Evolutionary conservation across 1,140 invertebrate species (phyloP).

Genomic region (Cyclina sinensis): DNA sequence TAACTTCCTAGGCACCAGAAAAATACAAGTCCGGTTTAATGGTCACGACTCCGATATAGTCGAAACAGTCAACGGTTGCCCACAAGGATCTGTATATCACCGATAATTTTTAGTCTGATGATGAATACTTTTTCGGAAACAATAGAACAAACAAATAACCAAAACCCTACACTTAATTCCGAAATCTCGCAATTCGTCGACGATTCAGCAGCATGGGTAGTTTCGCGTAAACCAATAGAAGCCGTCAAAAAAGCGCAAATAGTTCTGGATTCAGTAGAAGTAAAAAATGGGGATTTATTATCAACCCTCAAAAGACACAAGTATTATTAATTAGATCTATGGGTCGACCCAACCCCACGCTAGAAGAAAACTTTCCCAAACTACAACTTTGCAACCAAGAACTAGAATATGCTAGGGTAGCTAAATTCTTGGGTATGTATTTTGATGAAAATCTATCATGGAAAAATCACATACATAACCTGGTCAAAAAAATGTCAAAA

Average conservation of each 20-base stretch:
- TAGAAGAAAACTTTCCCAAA: too few relatives aligned
- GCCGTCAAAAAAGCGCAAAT: constrained; percentile 3
- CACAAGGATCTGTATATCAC: constrained; percentile 14
- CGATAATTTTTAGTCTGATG: constrained; percentile 16
- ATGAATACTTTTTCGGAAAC: background rate
- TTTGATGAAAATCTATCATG: too few relatives aligned
- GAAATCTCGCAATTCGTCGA: constrained; percentile 20
- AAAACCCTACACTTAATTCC: background rate
- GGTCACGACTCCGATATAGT: background rate
- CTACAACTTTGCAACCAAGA: too few relatives aligned
- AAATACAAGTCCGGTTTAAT: constrained; percentile 1
- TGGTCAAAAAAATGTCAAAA: too few relatives aligned
- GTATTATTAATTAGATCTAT: too few relatives aligned
- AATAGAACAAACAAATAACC: background rate
- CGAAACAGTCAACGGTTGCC: constrained; percentile 29
- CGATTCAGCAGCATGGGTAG: constrained; percentile 8
- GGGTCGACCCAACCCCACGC: too few relatives aligned
- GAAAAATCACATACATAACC: too few relatives aligned
- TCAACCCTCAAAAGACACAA: too few relatives aligned
- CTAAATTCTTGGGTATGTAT: too few relatives aligned
- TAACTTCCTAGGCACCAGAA: background rate
- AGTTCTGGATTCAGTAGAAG: too few relatives aligned
- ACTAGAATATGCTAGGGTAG: too few relatives aligned
- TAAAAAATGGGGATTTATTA: too few relatives aligned
- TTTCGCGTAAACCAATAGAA: background rate